Conservation (phyloP, 2,888 invertebrate genomes). For the Leptinotarsa tumamoca region DNA sequence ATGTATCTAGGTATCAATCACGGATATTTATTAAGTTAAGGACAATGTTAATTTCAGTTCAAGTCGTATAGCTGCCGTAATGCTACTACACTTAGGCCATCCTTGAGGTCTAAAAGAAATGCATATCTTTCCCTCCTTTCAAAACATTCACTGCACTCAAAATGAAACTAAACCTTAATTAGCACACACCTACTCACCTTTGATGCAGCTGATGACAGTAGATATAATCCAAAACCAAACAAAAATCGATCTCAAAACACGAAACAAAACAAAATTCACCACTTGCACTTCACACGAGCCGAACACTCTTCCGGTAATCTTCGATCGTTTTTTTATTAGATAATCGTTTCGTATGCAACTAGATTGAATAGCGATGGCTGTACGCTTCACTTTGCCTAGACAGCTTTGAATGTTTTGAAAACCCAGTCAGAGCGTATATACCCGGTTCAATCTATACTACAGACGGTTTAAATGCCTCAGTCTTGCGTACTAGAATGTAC, state of each 20-base stretch:
- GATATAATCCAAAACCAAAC: constrained; percentile 27
- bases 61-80: too few relatives aligned
- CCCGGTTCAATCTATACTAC: constrained; percentile 55
- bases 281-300: constrained; percentile 10
- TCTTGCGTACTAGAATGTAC: constrained; percentile 52
- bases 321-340: constrained; percentile 1
- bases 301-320: neutral
- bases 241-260: constrained; percentile 15
- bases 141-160: too few relatives aligned
- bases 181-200: neutral
- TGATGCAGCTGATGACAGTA: constrained; percentile 3
- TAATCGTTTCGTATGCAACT: constrained; percentile 7
- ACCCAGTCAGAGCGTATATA: constrained; percentile 48
- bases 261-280: constrained; percentile 25
- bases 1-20: too few relatives aligned
- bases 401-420: constrained; percentile 46
- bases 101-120: too few relatives aligned
- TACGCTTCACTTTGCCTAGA: constrained; percentile 26
- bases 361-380: constrained; percentile 3
- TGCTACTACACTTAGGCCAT: too few relatives aligned
- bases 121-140: too few relatives aligned
- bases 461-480: constrained; percentile 50
- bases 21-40: too few relatives aligned
- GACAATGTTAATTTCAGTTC: too few relatives aligned
- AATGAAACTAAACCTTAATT: too few relatives aligned